phyloP scores from a whole-genome alignment of 2,888 invertebrate species.

The Gryllus longicercus region DNA sequence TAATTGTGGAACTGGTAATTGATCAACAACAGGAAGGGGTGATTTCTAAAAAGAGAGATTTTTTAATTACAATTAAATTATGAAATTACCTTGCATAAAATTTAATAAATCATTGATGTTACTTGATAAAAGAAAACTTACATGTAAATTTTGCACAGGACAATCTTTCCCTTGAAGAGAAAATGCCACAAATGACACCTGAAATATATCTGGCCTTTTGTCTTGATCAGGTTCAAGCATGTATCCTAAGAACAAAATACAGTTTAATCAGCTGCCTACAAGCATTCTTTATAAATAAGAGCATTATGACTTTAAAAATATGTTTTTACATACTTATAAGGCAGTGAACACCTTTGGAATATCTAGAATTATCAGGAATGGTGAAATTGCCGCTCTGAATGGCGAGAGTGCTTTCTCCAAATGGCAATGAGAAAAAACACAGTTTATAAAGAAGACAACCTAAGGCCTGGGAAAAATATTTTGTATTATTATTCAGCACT shows the following conservation, averaged over 20 bases:
- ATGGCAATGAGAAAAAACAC: conserved; percentile 84
- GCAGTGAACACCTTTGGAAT: conserved; percentile 65
- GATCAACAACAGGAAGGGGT: conserved; percentile 60
- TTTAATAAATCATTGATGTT: not conserved
- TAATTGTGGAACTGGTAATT: conserved; percentile 61
- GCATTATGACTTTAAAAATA: not conserved
- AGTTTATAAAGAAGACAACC: conserved; percentile 86
- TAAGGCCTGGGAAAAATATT: conserved; percentile 60
- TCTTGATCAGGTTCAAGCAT: conserved; percentile 82
- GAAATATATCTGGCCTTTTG: conserved; percentile 80
- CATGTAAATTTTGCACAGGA: conserved; percentile 77
- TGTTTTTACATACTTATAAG: conserved; percentile 61
- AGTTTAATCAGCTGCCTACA: too few relatives aligned
- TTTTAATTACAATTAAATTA: not conserved
- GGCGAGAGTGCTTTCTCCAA: conserved; percentile 88
- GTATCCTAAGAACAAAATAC: conserved; percentile 53
- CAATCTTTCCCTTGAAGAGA: conserved; percentile 65
- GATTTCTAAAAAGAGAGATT: conserved; percentile 57
- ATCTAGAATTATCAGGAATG: conserved; percentile 77
- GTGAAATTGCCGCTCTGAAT: conserved; percentile 85
- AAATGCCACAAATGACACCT: conserved; percentile 73
- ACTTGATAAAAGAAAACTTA: conserved; percentile 47
- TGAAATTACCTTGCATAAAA: not conserved
- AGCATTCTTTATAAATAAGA: too few relatives aligned
- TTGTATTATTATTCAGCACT: too few relatives aligned